Evolutionary conservation across 2,113 vertebrate species (phyloP), one percentile per base, ranked within the genome.

Genomic region (Semicossyphus pulcher): DNA sequence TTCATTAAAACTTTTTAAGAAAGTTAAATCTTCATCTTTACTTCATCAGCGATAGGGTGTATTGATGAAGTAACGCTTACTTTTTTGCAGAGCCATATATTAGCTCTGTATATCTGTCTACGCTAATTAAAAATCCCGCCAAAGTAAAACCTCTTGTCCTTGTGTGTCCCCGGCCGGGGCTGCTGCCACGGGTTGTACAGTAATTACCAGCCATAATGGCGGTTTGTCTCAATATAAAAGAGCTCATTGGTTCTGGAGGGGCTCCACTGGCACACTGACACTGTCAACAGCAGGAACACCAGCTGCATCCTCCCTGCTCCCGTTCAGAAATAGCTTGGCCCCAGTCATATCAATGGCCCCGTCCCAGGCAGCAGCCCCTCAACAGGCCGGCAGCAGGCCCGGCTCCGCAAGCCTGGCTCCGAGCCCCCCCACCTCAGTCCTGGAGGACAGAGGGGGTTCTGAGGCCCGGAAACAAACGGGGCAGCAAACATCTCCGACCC

Each of bases 261-360:
- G 61, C 45, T 75, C 56, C 75, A 64, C 61, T 84, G 89, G 82
- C 86, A 76, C 58, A 39, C 37, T 52, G 61, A 72, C 72, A 77
- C 66, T 20, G 61, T 76, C 62, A 71, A 75, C 85, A 88, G 81
- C 86, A 81, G 66, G 72, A 81, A 66, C 72, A 87, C 81, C 90
- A 92, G 87, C 84, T 92, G 91, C 66, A 85, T 66, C 77, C 83
- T 88, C 78, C 78, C 86, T 65, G 68, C 53, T 90, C 72, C 85
- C 81, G 49, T 80, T 88, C 88, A 91, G 70, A 88, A 84, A 86
- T 69, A 78, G 76, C 72, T 53, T 84, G 84, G 79, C 71, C 67
- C 60, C 80, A 83, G 69, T 62, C 63, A 34, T 45, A 51, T 68
- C 59, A 31, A 67, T 84, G 77, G 79, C 72, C 72, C 32, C 4